Evolutionary conservation across 2,113 vertebrate species (phyloP).

Genomic region (Bungarus multicinctus): DNA sequence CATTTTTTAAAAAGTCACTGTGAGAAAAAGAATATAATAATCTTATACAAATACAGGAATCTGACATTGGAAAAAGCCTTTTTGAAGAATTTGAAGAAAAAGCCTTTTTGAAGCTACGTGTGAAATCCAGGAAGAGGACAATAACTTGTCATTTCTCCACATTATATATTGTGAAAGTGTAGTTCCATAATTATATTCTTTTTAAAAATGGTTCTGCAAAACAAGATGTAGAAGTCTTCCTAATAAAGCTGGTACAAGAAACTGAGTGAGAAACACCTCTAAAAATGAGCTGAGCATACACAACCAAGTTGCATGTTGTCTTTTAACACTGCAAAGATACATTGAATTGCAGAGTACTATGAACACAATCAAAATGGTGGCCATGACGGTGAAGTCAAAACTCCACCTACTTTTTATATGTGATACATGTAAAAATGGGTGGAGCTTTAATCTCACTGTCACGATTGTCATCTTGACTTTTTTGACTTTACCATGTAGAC

Average conservation of each 20-base stretch:
- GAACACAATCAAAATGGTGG: neutral
- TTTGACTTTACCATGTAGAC: neutral
- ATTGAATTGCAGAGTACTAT: neutral
- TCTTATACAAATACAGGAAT: slow-evolving; percentile 31
- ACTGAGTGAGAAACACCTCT: neutral
- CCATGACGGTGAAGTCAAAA: neutral
- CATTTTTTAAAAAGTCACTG: neutral
- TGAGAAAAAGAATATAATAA: slow-evolving; percentile 15
- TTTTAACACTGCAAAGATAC: neutral
- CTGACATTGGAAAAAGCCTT: slow-evolving; percentile 43
- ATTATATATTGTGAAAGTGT: slow-evolving; percentile 33
- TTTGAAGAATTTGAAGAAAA: slow-evolving; percentile 46
- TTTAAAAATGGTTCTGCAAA: slow-evolving; percentile 23
- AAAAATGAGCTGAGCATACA: neutral
- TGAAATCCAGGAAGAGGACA: slow-evolving; percentile 37
- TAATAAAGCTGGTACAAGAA: neutral
- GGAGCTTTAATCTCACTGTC: neutral
- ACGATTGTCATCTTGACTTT: neutral
- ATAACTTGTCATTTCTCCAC: slow-evolving; percentile 27
- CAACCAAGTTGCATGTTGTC: neutral
- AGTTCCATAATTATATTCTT: slow-evolving; percentile 33
- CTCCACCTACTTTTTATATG: neutral
- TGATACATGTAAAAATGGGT: neutral
- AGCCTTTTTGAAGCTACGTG: slow-evolving; percentile 47
- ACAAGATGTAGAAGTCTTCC: neutral